Conservation (phyloP, 2,888 invertebrate genomes). For the Zygothrica quintamaculata region DNA sequence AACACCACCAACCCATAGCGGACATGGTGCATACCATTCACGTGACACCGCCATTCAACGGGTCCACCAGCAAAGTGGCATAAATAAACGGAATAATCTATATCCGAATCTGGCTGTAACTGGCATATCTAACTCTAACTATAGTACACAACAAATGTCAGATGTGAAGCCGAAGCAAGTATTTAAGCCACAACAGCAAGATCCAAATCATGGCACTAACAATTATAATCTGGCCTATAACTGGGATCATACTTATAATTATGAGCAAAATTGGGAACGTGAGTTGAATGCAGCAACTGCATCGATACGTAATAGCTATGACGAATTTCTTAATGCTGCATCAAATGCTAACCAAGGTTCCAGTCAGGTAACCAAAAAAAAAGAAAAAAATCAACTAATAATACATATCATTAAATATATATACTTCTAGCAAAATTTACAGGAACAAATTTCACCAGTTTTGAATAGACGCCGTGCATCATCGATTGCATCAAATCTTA, state of each 20-base stretch:
- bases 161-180: no score
- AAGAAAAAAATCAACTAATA: conserved; percentile 13
- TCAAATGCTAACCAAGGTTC: conserved; percentile 7
- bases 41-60: no score
- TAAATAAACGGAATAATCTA: conserved; percentile 53
- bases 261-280: conserved; percentile 8
- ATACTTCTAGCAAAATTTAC: conserved; percentile 35
- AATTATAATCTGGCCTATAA: conserved; percentile 12
- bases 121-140: no score
- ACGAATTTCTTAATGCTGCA: neutral
- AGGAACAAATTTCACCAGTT: conserved; percentile 81
- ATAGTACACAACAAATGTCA: no score
- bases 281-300: conserved; percentile 11
- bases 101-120: conserved; percentile 36
- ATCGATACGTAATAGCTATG: neutral
- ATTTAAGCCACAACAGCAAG: no score
- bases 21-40: conserved; percentile 71
- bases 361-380: no score
- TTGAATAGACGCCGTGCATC: conserved; percentile 82
- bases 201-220: no score
- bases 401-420: neutral
- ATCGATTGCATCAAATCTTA: conserved; percentile 81
- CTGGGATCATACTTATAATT: conserved; percentile 3
- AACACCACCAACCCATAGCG: conserved; percentile 69
- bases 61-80: conserved; percentile 80